A percentile compares a stretch with the other conserved stretches of the same genome.
Conservation (phyloP, 2,113 vertebrate species). For the Pedionomus torquatus region DNA sequence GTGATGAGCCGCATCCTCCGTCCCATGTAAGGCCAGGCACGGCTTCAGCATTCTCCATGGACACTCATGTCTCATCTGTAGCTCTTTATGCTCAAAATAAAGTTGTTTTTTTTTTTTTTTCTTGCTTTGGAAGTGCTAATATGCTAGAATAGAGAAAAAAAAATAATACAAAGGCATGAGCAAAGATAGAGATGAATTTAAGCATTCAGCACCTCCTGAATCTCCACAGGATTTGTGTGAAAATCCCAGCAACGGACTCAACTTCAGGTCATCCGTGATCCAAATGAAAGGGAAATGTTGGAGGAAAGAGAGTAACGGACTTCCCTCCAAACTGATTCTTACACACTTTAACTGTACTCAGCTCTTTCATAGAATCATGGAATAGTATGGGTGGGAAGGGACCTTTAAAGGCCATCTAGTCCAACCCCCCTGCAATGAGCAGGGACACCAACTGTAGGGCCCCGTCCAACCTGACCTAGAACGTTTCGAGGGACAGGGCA, state of each 20-base stretch:
- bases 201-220: neutral
- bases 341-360: neutral
- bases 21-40: fast-evolving
- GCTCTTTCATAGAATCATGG: fast-evolving
- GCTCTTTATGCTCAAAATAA: neutral
- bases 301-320: neutral
- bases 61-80: fast-evolving
- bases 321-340: neutral
- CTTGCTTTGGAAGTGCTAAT: neutral
- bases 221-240: neutral
- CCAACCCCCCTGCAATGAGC: fast-evolving
- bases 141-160: neutral
- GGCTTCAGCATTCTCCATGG: neutral
- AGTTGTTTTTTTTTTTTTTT: neutral
- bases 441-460: neutral
- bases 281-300: neutral
- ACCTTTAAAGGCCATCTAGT: neutral
- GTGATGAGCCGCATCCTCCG: neutral
- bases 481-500: neutral
- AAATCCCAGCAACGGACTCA: neutral
- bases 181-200: neutral
- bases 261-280: neutral
- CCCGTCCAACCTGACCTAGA: neutral
- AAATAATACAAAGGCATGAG: neutral
- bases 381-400: neutral